phyloP scores from a whole-genome alignment of 2,888 invertebrate genomes.

The Calameuta pallipes region DNA sequence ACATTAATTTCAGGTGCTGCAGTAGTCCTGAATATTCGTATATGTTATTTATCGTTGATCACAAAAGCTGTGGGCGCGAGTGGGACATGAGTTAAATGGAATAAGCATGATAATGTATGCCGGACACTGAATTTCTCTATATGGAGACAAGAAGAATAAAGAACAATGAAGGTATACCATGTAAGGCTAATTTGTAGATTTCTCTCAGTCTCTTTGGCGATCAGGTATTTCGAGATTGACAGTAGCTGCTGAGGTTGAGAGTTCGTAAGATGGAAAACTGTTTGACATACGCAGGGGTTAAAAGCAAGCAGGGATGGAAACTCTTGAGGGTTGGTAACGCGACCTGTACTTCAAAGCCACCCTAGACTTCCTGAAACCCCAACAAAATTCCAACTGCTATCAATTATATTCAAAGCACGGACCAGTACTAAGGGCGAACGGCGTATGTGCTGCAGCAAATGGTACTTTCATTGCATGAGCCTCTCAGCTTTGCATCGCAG shows the following conservation, averaged over 20 bases:
- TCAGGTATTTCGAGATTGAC: neutral
- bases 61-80: neutral
- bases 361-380: slow-evolving; percentile 31
- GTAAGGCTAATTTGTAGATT: neutral
- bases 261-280: slow-evolving; percentile 18
- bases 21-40: neutral
- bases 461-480: slow-evolving; percentile 60
- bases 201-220: neutral
- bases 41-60: neutral
- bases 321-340: slow-evolving; percentile 39
- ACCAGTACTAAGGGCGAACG: slow-evolving; percentile 42
- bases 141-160: neutral
- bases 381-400: slow-evolving; percentile 51
- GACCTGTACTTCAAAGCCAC: slow-evolving; percentile 16
- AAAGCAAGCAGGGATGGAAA: slow-evolving; percentile 28
- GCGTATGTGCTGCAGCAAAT: slow-evolving; percentile 51
- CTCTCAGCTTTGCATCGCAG: slow-evolving; percentile 48
- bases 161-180: neutral
- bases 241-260: neutral
- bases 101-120: neutral
- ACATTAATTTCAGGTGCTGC: neutral
- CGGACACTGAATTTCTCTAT: neutral
- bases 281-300: slow-evolving; percentile 17
- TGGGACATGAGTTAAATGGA: neutral
- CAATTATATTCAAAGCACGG: slow-evolving; percentile 60